phyloP scores from a whole-genome alignment of 1,140 invertebrate genomes.

The Dinothrombium tinctorium region DNA sequence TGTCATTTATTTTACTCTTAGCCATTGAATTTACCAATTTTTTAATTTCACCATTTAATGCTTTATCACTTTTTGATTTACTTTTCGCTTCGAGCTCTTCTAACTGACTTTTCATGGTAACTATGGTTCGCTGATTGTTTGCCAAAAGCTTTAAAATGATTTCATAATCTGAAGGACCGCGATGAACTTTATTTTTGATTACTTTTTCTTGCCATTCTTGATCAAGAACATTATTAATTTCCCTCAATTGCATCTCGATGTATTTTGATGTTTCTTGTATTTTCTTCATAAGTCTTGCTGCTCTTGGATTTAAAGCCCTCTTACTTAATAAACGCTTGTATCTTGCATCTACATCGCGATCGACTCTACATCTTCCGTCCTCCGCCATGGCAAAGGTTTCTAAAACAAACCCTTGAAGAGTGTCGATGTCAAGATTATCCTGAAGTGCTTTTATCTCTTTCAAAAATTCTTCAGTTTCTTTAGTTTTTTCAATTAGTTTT shows the following conservation, averaged over 20 bases:
- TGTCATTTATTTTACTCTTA: background rate
- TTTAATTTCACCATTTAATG: background rate
- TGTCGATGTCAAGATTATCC: conserved; percentile 2
- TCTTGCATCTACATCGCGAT: conserved; percentile 18
- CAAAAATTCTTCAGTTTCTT: conserved; percentile 18
- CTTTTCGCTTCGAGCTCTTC: background rate
- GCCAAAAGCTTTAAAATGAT: conserved; percentile 5
- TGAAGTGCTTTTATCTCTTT: background rate
- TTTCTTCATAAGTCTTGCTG: conserved; percentile 18
- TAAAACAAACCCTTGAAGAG: background rate
- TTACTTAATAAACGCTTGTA: conserved; percentile 19
- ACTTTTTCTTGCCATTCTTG: conserved; percentile 20
- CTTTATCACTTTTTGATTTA: background rate
- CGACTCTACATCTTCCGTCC: conserved; percentile 8
- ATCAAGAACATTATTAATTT: conserved; percentile 20
- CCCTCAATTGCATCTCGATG: conserved; percentile 19
- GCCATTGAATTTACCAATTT: background rate
- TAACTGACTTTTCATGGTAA: conserved; percentile 2
- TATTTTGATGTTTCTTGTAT: conserved; percentile 19
- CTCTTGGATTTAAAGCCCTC: conserved; percentile 20
- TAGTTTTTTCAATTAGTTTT: conserved; percentile 22
- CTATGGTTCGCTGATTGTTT: conserved; percentile 8
- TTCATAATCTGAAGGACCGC: background rate
- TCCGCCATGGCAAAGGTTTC: conserved; percentile 2
- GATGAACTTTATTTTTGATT: conserved; percentile 14